Evolutionary conservation across 64 coral and sea anemone genomes (phyloP).

Genomic region (Anthopleura sola): DNA sequence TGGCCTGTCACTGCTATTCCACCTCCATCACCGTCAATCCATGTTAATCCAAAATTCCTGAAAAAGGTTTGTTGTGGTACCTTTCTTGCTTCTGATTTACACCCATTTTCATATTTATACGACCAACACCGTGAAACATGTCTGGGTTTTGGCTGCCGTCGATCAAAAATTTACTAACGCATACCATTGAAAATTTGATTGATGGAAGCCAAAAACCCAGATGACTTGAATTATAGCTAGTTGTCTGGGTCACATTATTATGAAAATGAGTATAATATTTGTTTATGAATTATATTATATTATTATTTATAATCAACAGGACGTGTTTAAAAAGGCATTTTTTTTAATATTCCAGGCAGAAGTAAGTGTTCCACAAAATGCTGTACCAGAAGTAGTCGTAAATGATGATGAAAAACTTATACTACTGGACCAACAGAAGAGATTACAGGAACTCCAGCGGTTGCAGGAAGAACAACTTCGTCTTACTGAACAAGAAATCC

Average conservation of each 20-base stretch:
- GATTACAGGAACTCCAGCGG: constrained; percentile 61
- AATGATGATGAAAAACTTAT: constrained; percentile 43
- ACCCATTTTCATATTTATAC: too few species aligned
- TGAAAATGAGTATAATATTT: too few species aligned
- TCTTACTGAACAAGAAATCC: constrained; percentile 79
- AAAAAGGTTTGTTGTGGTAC: constrained; percentile 62
- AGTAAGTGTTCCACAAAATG: constrained; percentile 17
- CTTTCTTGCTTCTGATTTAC: background rate
- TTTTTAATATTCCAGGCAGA: constrained; percentile 28
- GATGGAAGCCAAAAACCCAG: too few species aligned
- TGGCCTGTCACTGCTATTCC: constrained; percentile 78
- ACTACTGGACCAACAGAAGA: constrained; percentile 67
- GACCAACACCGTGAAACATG: too few species aligned
- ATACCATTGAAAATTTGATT: too few species aligned
- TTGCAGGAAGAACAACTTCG: constrained; percentile 89
- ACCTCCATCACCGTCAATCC: constrained; percentile 93
- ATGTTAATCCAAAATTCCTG: constrained; percentile 94
- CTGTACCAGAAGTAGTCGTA: constrained; percentile 1
- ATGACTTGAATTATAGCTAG: too few species aligned
- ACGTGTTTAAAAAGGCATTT: background rate
- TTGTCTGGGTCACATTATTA: too few species aligned
- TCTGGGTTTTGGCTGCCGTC: too few species aligned
- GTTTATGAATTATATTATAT: too few species aligned
- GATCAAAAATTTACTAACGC: too few species aligned
- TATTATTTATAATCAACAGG: too few species aligned